A percentile compares a stretch with the other conserved stretches of the same genome.
These are phyloP conservation scores for Perodicticus potto DNA, from an alignment of 2,797 vertebrate genomes.

Conservation along the genomic window DNA sequence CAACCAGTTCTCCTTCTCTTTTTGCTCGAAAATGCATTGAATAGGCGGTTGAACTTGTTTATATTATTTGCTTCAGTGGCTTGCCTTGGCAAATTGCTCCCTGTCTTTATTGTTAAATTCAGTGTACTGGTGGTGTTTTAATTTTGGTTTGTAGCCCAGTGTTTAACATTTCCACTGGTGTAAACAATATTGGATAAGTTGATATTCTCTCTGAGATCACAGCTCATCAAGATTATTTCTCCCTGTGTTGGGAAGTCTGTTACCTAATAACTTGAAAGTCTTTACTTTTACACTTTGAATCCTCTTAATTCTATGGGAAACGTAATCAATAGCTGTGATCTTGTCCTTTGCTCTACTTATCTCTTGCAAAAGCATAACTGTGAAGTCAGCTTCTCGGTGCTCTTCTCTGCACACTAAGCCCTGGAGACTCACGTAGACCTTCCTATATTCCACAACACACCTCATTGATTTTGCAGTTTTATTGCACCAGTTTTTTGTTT, in stretches of 20 bases:
- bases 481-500: slow-evolving; percentile 63
- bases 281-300: slow-evolving; percentile 59
- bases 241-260: slow-evolving; percentile 42
- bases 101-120: slow-evolving; percentile 79
- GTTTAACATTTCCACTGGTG: slow-evolving; percentile 70
- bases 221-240: not conserved
- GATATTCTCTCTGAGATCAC: slow-evolving; percentile 60
- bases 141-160: slow-evolving; percentile 74
- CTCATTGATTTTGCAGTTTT: slow-evolving; percentile 69
- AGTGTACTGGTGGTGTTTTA: slow-evolving; percentile 73
- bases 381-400: slow-evolving; percentile 32
- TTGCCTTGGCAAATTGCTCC: slow-evolving; percentile 76
- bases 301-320: slow-evolving; percentile 50
- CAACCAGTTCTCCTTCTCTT: slow-evolving; percentile 44
- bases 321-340: slow-evolving; percentile 37
- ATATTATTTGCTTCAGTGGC: slow-evolving; percentile 76
- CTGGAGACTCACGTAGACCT: not conserved
- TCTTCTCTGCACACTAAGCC: not conserved
- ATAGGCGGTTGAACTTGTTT: slow-evolving; percentile 77
- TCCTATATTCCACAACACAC: slow-evolving; percentile 34
- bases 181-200: slow-evolving; percentile 72
- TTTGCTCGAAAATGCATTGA: slow-evolving; percentile 64
- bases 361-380: not conserved
- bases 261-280: not conserved
- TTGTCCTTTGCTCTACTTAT: slow-evolving; percentile 28